Percentiles rank a stretch among this genome's conserved stretches.
phyloP scores from a whole-genome alignment of 2,797 vertebrate species.

The Coendou prehensilis region DNA sequence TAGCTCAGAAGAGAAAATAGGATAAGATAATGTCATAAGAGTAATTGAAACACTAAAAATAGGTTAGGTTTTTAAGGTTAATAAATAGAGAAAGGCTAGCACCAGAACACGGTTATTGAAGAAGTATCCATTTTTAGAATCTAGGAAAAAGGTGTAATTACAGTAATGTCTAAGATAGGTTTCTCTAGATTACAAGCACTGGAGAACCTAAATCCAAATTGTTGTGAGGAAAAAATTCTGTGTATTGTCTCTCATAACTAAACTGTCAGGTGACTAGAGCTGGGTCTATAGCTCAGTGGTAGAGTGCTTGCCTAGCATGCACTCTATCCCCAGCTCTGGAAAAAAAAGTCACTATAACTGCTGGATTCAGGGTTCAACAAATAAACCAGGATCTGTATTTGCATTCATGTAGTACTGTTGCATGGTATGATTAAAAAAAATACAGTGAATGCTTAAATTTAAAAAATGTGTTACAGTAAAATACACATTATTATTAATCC shows the following conservation, averaged over 20 bases:
- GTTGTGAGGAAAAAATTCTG: conserved; percentile 26
- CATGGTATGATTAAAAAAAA: background rate
- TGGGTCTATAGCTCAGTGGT: background rate
- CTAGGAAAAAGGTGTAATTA: conserved; percentile 34
- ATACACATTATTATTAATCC: background rate
- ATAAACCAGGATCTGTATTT: background rate
- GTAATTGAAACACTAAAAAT: conserved; percentile 22
- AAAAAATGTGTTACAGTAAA: background rate
- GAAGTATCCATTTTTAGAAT: conserved; percentile 51
- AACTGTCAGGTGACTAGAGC: conserved; percentile 12
- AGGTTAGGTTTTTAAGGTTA: conserved; percentile 11
- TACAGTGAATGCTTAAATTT: background rate
- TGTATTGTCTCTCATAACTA: background rate
- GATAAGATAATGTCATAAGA: background rate
- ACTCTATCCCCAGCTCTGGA: too few relatives aligned
- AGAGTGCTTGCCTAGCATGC: background rate
- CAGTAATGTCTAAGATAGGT: background rate
- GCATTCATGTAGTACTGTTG: background rate
- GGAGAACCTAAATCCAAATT: conserved; percentile 6
- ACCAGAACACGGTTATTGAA: background rate
- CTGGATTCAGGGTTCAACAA: background rate
- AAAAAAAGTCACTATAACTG: background rate
- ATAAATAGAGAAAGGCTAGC: conserved; percentile 27
- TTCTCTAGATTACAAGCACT: background rate
- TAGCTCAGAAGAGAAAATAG: conserved; percentile 16